phyloP scores from a whole-genome alignment of 2,797 vertebrate species.

The Anguilla megastoma region DNA sequence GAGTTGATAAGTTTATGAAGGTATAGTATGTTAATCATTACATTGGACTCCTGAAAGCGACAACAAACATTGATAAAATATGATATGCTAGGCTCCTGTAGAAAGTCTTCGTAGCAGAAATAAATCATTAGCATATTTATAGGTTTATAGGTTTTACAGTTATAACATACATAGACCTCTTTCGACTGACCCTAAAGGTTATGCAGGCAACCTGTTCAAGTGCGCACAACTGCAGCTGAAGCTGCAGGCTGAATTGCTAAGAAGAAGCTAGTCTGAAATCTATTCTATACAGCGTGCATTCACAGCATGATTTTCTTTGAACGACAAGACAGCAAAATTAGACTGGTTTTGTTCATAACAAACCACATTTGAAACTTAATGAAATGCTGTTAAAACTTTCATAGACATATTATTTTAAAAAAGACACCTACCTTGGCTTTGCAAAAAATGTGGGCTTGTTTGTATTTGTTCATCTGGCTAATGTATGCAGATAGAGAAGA shows the following conservation, averaged over 20 bases:
- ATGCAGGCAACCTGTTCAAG: background rate
- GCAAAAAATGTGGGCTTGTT: slow-evolving; percentile 46
- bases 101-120: background rate
- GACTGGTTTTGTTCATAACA: background rate
- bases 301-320: background rate
- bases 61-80: background rate
- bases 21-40: background rate
- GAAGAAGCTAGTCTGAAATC: background rate
- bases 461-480: slow-evolving; percentile 67
- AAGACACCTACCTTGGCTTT: slow-evolving; percentile 61
- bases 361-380: background rate
- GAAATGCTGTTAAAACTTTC: background rate
- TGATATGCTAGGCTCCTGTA: background rate
- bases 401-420: background rate
- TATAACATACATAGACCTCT: background rate
- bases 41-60: background rate
- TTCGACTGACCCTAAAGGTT: too few species aligned
- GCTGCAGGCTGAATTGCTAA: background rate
- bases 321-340: background rate
- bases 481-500: slow-evolving; percentile 49
- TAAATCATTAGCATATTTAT: background rate
- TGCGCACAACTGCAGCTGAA: background rate
- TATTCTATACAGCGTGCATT: background rate
- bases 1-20: background rate
- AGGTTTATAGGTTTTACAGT: background rate